phyloP scores from a whole-genome alignment of 2,113 vertebrate genomes.

The Phycodurus eques region DNA sequence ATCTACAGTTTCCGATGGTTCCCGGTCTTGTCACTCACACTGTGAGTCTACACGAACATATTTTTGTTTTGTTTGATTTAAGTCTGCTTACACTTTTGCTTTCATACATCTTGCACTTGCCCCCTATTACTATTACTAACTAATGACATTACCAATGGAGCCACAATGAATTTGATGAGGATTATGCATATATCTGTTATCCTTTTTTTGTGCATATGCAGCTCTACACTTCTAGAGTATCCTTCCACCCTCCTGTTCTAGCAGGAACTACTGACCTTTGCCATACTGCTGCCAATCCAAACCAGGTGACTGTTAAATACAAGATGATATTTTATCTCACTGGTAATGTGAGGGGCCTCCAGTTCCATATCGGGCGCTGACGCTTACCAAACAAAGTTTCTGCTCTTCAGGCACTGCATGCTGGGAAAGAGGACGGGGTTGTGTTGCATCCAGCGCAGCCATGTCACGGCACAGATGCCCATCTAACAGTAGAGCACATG shows the following conservation, averaged over 20 bases:
- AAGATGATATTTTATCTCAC: background rate
- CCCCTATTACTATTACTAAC: background rate
- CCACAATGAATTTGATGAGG: background rate
- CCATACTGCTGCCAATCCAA: constrained; percentile 81
- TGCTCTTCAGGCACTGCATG: constrained; percentile 53
- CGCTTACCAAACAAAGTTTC: background rate
- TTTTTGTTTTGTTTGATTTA: background rate
- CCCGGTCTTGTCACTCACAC: constrained; percentile 69
- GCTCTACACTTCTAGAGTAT: constrained; percentile 91
- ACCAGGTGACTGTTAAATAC: constrained; percentile 77
- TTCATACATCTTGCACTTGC: background rate
- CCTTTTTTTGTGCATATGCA: constrained; percentile 66
- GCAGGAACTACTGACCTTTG: constrained; percentile 82
- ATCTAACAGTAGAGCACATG: constrained; percentile 41
- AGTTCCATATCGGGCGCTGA: background rate
- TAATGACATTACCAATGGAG: background rate
- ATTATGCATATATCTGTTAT: background rate
- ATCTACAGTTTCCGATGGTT: constrained; percentile 62
- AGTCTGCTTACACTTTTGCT: background rate
- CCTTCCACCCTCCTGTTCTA: constrained; percentile 83
- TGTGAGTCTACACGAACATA: constrained; percentile 55
- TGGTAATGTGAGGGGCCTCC: background rate
- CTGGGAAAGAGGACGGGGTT: constrained; percentile 86
- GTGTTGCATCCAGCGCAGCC: constrained; percentile 77
- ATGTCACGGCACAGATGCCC: constrained; percentile 70